These are phyloP conservation scores for Myotis myotis DNA, from an alignment of 2,797 vertebrate species.

Conservation along the genomic window DNA sequence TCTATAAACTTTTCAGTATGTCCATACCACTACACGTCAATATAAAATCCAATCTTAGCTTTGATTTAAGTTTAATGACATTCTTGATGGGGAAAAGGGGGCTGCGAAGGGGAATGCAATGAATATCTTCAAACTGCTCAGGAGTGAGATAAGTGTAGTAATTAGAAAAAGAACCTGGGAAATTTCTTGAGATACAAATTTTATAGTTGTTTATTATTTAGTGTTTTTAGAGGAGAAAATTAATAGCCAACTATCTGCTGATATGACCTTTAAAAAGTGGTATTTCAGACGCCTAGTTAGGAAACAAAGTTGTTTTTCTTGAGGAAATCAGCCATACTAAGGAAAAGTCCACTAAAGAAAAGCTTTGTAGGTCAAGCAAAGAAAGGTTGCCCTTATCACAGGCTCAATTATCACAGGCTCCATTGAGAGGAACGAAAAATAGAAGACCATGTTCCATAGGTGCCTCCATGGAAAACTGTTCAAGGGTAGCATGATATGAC, in stretches of 20 bases:
- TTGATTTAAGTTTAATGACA: slow-evolving; percentile 2
- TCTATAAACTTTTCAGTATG: not conserved
- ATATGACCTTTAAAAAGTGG: not conserved
- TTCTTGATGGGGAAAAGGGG: not conserved
- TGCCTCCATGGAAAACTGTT: not conserved
- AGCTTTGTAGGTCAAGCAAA: not conserved
- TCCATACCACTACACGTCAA: not conserved
- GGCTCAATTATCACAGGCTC: not conserved
- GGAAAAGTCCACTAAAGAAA: not conserved
- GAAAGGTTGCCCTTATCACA: not conserved
- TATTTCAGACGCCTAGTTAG: not conserved
- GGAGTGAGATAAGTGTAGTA: not conserved
- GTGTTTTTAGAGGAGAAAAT: not conserved
- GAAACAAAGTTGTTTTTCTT: not conserved
- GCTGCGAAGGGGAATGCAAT: not conserved
- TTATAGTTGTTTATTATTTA: not conserved
- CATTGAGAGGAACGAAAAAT: no score
- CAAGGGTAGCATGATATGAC: not conserved
- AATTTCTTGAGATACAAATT: not conserved
- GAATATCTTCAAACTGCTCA: not conserved
- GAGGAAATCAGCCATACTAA: not conserved
- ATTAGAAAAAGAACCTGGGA: not conserved
- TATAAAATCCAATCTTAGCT: slow-evolving; percentile 13
- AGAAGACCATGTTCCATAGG: no score
- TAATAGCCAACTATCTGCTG: not conserved